These are phyloP conservation scores for Spisula subtruncata DNA, from an alignment of 2,888 invertebrate species.

Conservation along the genomic window DNA sequence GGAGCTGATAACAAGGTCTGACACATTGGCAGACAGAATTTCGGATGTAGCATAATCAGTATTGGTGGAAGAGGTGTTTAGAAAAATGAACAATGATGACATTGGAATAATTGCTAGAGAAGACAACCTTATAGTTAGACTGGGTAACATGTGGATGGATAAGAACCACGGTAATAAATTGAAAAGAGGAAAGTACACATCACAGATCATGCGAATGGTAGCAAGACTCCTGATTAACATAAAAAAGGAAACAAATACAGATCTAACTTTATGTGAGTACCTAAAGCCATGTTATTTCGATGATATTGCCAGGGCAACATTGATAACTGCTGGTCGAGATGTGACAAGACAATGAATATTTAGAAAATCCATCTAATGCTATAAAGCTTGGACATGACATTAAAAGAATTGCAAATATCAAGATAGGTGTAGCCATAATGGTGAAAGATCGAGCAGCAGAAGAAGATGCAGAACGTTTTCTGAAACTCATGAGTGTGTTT, in stretches of 20 bases:
- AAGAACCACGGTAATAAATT: background rate
- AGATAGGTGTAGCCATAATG: no score
- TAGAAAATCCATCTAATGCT: no score
- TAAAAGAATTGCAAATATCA: no score
- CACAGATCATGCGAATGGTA: conserved; percentile 36
- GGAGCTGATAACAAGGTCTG: background rate
- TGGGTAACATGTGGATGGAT: conserved; percentile 32
- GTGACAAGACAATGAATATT: no score
- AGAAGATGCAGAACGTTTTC: background rate
- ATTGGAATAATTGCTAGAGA: background rate
- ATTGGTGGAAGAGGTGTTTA: background rate
- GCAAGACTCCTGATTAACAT: conserved; percentile 13
- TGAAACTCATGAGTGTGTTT: conserved; percentile 5
- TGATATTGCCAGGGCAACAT: conserved; percentile 41
- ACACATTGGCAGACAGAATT: background rate
- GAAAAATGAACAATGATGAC: background rate
- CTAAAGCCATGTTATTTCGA: conserved; percentile 31
- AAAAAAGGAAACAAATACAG: background rate
- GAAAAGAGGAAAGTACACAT: conserved; percentile 25
- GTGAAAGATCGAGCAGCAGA: no score
- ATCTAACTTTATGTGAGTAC: conserved; percentile 10
- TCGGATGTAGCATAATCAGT: background rate
- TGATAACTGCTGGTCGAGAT: background rate
- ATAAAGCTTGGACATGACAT: no score
- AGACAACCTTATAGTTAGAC: background rate